A percentile compares a stretch with the other conserved stretches of the same genome.
Evolutionary conservation across 2,113 vertebrate genomes (phyloP).

Genomic region (Phyllopteryx taeniolatus): DNA sequence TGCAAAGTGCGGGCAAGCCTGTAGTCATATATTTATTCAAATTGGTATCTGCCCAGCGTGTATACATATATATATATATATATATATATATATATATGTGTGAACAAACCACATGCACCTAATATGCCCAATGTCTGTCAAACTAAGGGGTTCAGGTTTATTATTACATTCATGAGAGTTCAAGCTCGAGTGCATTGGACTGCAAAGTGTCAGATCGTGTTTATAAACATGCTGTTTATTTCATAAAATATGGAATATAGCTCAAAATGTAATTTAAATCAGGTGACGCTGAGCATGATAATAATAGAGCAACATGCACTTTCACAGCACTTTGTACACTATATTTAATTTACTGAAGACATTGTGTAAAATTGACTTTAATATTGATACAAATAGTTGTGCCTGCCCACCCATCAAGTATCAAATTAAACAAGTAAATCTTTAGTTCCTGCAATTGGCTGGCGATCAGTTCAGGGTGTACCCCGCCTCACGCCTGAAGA

Average conservation of each 20-base stretch:
- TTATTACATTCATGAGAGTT: background rate
- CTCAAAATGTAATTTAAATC: background rate
- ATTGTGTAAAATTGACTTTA: no score
- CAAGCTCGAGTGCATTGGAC: background rate
- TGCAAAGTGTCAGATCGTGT: background rate
- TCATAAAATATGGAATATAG: background rate
- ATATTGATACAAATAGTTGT: background rate
- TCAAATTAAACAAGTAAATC: background rate
- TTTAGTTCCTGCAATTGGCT: no score
- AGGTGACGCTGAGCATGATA: background rate
- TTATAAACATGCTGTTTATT: background rate
- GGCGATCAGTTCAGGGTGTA: no score
- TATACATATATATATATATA: conserved; percentile 8
- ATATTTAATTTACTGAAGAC: no score
- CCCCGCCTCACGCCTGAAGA: no score
- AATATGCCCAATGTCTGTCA: background rate
- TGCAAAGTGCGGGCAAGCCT: conserved; percentile 42
- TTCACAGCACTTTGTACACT: no score
- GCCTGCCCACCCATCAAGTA: no score
- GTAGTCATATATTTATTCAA: conserved; percentile 60
- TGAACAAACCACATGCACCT: background rate
- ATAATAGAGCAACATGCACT: no score
- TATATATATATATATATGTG: conserved; percentile 4
- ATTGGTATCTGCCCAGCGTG: conserved; percentile 35
- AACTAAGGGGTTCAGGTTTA: background rate